Evolutionary conservation across 2,797 vertebrate species (phyloP).

Genomic region (Eremophila alpestris): DNA sequence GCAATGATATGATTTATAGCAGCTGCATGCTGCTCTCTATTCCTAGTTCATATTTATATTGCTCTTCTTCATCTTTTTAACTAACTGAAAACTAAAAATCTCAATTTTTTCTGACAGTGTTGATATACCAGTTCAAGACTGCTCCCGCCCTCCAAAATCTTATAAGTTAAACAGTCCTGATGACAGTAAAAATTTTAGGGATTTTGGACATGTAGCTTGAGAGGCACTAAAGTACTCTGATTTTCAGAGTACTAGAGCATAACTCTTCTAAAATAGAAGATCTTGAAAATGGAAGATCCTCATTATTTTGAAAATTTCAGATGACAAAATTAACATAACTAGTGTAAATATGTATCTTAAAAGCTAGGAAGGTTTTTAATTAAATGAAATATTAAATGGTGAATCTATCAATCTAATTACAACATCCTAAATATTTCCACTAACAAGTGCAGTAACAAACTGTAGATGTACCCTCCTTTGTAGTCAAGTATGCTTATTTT

Average conservation of each 20-base stretch:
- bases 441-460: background rate
- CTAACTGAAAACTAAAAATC: background rate
- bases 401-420: background rate
- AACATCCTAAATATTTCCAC: background rate
- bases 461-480: background rate
- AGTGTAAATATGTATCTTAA: background rate
- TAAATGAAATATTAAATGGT: background rate
- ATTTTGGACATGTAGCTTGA: background rate
- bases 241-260: background rate
- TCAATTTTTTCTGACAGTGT: background rate
- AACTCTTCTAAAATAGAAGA: background rate
- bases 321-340: background rate
- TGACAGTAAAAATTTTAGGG: background rate
- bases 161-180: background rate
- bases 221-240: background rate
- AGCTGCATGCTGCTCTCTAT: background rate
- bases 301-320: background rate
- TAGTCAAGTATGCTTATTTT: background rate
- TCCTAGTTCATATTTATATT: background rate
- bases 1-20: constrained; percentile 4
- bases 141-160: background rate
- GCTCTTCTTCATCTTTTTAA: background rate
- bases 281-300: background rate
- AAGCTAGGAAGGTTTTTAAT: background rate
- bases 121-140: background rate